Conservation (phyloP, 2,888 invertebrate species). For the Neuroscelio doddi region DNA sequence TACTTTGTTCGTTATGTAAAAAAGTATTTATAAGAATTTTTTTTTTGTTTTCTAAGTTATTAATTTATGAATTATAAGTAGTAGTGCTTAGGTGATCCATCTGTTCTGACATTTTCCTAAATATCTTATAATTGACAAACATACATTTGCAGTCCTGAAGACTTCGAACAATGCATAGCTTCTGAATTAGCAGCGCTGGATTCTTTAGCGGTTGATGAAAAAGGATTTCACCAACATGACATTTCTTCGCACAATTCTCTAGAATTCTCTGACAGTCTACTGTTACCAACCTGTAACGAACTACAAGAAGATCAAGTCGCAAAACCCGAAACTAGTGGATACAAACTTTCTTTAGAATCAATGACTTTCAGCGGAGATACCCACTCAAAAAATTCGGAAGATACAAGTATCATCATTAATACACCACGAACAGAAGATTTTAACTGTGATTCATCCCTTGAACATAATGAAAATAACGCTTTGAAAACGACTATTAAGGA, state of each 20-base stretch:
- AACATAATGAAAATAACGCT: slow-evolving; percentile 4
- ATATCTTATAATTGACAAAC: no score
- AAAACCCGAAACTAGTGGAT: background rate
- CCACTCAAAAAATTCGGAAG: background rate
- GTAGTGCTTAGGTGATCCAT: no score
- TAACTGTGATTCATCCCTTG: no score
- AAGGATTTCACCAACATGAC: slow-evolving; percentile 20
- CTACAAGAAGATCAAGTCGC: slow-evolving; percentile 8
- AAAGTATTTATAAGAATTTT: no score
- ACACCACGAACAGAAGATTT: background rate
- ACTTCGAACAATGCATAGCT: slow-evolving; percentile 78
- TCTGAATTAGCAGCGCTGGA: slow-evolving; percentile 77
- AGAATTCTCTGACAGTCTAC: slow-evolving; percentile 64
- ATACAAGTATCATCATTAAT: background rate
- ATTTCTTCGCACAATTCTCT: slow-evolving; percentile 59
- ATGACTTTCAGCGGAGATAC: background rate
- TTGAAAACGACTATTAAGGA: background rate
- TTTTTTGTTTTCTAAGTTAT: background rate
- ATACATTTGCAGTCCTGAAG: slow-evolving; percentile 68
- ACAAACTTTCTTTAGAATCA: background rate
- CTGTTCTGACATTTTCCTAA: no score
- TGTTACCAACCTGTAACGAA: background rate
- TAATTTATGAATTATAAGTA: background rate
- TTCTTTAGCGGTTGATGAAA: slow-evolving; percentile 73
- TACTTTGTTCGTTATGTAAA: no score